Conservation (phyloP, 2,113 vertebrate genomes). For the Meriones unguiculatus region DNA sequence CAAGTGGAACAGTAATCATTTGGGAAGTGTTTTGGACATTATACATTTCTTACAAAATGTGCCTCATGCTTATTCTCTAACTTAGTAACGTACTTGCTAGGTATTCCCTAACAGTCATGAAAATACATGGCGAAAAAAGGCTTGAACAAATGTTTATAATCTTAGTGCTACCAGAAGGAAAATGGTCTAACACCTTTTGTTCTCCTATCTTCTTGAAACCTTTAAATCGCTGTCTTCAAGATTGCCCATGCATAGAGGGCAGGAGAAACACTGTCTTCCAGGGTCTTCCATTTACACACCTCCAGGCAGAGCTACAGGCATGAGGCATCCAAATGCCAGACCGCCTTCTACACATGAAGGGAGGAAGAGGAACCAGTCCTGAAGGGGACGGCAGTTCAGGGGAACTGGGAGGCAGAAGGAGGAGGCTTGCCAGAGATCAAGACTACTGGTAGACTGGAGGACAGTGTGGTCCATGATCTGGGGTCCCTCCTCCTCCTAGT, state of each 20-base stretch:
- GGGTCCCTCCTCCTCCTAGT: background rate
- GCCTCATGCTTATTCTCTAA: too few relatives aligned
- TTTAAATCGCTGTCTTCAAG: background rate
- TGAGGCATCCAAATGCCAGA: too few relatives aligned
- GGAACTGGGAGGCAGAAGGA: background rate
- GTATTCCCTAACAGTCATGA: background rate
- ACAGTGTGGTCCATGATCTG: too few relatives aligned
- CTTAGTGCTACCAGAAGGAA: background rate
- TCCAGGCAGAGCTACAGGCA: background rate
- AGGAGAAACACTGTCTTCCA: background rate
- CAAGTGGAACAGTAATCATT: background rate
- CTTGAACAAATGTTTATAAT: background rate
- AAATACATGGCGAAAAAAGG: background rate
- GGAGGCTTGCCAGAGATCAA: background rate
- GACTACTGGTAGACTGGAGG: background rate
- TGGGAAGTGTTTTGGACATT: background rate
- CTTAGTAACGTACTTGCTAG: background rate
- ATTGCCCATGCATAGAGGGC: background rate
- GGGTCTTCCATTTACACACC: background rate
- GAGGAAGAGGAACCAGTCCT: too few relatives aligned
- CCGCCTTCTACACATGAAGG: background rate
- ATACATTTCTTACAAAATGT: background rate
- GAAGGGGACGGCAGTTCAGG: background rate
- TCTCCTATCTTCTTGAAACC: background rate
- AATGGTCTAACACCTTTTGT: background rate